Conservation (phyloP, 2,797 vertebrate species). For the Syngnathus rostellatus region DNA sequence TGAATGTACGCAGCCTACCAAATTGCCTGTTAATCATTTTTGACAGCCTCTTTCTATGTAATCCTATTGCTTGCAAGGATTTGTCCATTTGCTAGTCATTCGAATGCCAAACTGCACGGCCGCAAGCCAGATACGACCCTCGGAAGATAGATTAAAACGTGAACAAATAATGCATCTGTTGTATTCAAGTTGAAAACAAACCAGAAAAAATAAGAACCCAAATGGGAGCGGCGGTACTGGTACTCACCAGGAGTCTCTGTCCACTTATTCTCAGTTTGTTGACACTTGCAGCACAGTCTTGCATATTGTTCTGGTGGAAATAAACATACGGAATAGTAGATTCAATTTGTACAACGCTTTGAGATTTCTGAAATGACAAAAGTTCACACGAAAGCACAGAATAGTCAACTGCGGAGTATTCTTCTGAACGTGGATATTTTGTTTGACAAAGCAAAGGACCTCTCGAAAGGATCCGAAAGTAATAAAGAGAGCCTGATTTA, state of each 20-base stretch:
- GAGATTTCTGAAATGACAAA: too few species aligned
- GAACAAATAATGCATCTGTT: not conserved
- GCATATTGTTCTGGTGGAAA: conserved; percentile 71
- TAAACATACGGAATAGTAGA: conserved; percentile 2
- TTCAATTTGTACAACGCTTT: too few species aligned
- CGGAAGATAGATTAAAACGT: conserved; percentile 1
- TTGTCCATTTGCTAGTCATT: conserved; percentile 28
- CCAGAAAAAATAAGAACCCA: too few species aligned
- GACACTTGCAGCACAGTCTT: conserved; percentile 63
- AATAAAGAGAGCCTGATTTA: not conserved
- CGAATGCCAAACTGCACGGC: conserved; percentile 17
- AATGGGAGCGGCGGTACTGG: conserved; percentile 9
- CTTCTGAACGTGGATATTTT: not conserved
- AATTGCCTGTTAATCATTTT: conserved; percentile 1
- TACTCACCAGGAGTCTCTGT: conserved; percentile 67
- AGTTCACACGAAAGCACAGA: too few species aligned
- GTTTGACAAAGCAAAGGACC: not conserved
- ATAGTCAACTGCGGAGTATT: not conserved
- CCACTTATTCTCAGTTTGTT: conserved; percentile 70
- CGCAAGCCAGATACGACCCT: conserved; percentile 16
- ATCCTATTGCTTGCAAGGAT: conserved; percentile 27
- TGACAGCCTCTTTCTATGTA: conserved; percentile 14
- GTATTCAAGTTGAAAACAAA: not conserved
- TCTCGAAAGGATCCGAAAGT: not conserved
- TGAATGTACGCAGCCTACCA: not conserved